A percentile compares a stretch with the other conserved stretches of the same genome.
phyloP scores from a whole-genome alignment of 2,113 vertebrate species.

The Leucosticte australis region DNA sequence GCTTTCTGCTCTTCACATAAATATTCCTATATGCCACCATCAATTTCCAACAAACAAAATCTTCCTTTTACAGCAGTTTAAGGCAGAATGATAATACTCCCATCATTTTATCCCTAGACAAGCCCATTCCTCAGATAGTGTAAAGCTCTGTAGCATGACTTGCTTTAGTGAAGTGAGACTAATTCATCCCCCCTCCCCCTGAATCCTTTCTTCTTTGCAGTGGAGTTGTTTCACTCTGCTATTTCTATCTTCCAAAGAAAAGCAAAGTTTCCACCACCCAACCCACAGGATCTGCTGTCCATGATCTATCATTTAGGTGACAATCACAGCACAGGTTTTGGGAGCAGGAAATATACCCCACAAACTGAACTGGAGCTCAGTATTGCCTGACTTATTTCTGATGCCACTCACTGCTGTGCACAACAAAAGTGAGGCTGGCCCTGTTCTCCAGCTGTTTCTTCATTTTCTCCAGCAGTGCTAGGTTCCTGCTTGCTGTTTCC shows the following conservation, averaged over 20 bases:
- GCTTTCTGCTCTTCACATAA: not conserved
- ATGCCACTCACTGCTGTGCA: not conserved
- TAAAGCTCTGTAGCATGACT: not conserved
- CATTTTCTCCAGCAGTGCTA: constrained; percentile 15
- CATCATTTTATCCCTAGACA: not conserved
- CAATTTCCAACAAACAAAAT: not conserved
- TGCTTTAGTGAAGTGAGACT: constrained; percentile 8
- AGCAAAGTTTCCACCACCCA: not conserved
- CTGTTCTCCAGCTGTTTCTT: constrained; percentile 16
- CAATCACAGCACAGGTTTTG: not conserved
- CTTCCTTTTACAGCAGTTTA: not conserved
- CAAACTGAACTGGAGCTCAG: not conserved
- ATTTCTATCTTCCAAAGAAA: not conserved
- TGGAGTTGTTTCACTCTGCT: not conserved
- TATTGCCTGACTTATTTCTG: not conserved
- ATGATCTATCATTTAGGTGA: not conserved
- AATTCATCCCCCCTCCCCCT: not conserved
- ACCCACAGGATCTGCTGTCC: not conserved
- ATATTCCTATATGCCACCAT: not conserved
- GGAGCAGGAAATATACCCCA: not conserved
- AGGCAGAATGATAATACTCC: not conserved
- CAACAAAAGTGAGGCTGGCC: not conserved
- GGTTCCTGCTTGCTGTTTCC: not conserved
- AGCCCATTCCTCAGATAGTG: not conserved
- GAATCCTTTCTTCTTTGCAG: not conserved